Percentiles rank a stretch among this genome's conserved stretches.
Conservation (phyloP, 2,888 invertebrate genomes). For the Ypsolopha scabrella region DNA sequence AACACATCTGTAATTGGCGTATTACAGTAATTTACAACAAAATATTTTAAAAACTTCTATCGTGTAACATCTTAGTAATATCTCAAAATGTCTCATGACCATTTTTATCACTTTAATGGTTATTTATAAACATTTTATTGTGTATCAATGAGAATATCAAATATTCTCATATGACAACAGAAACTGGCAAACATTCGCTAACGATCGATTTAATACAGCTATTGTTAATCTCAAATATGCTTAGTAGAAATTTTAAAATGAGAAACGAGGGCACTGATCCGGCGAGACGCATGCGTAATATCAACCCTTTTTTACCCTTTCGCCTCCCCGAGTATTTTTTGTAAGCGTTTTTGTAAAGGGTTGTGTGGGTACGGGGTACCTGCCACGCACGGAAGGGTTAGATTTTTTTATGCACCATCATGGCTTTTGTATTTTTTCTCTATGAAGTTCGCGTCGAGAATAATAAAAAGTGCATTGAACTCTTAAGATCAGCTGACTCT, state of each 20-base stretch:
- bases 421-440: constrained; percentile 41
- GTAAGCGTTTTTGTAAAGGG: constrained; percentile 65
- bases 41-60: too few relatives aligned
- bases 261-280: constrained; percentile 59
- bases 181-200: background rate
- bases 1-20: too few relatives aligned
- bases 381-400: constrained; percentile 65
- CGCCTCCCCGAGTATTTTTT: constrained; percentile 61
- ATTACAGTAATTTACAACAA: too few relatives aligned
- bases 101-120: too few relatives aligned
- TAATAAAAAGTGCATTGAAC: constrained; percentile 63
- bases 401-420: constrained; percentile 52
- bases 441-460: constrained; percentile 34
- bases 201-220: constrained; percentile 4
- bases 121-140: too few relatives aligned
- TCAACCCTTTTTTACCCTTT: constrained; percentile 67
- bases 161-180: too few relatives aligned
- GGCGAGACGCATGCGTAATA: constrained; percentile 61
- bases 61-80: too few relatives aligned
- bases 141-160: too few relatives aligned
- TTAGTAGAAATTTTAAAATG: constrained; percentile 27
- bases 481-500: constrained; percentile 60
- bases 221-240: constrained; percentile 7
- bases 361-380: constrained; percentile 57
- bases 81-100: too few relatives aligned